Base-by-base conservation (phyloP, 1,140 invertebrate genomes). In the Cotesia typhae region DNA sequence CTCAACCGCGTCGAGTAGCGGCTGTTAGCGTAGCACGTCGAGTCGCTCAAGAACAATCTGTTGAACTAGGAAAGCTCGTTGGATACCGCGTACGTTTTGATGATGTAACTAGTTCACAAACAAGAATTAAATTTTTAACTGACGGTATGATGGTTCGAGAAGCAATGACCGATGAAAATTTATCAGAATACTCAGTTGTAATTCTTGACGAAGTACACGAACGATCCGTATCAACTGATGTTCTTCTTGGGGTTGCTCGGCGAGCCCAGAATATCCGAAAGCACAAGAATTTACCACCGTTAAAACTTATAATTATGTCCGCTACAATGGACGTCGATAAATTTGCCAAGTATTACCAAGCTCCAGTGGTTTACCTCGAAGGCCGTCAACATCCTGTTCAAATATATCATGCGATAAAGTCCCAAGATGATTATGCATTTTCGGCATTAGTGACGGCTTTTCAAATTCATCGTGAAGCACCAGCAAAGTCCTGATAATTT, bases 121-220 rank as follows among this genome's bases (percentile, higher is more conserved):
- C 96, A 1, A 93, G 92, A 87, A 91, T 98, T 6, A 93, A 94
- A 83, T 98, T 94, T 87, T 87, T 98, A 78, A 98, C 97, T 61
- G 97, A 98, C 89, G 97, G 97, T 72, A 98, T 98, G 94, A 87
- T 99, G 74, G 87, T 99, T 0, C 85, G 96, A 74, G 96, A 98
- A 87, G 93, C 95, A 2, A 93, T 97, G 82, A 82, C 84, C 71
- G 92, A 95, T 84, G 90, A 90, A 53, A 84, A 91, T 14, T 79
- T 95, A 3, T 90, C 88, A 66, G 90, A 91, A 74, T 99, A 99
- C 84, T 92, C 91, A 14, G 87, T 96, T 35, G 91, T 99, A 5
- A 93, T 99, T 71, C 88, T 99, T 63, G 98, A 99, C 87, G 98
- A 99, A 85, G 97, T 96, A 61, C 98, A 99, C 84, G 98, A 99